Base-by-base conservation (phyloP, 2,888 invertebrate species). In the Pollenia amentaria region DNA sequence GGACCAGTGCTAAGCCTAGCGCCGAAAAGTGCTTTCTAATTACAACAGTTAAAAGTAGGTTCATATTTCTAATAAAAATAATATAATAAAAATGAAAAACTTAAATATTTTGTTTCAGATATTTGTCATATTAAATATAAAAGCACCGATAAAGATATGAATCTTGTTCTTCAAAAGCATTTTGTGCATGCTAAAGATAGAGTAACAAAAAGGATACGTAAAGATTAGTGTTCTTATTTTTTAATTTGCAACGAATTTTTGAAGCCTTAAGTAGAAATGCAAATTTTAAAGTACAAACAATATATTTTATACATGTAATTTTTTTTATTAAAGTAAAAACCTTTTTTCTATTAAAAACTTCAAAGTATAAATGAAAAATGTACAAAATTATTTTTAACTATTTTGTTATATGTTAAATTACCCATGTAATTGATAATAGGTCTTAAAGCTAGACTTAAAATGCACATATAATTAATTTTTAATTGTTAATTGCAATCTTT, bases 1-100 rank as follows among this genome's bases (percentile, higher is more conserved):
- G 48, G 18, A 70, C 79, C 69, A 80, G 64, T 44, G 16, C 70
- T 44, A 80, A 80, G 62, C 80, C 64, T 29, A 72, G 80, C 55
- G 55, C 80, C n/a, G 80, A 80, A 80, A 80, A 80, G 38, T 72
- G 53, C 46, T 80, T 72, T 72, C 42, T 80, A 4, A 73, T 80
- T 64, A 72, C 72, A 21, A 70, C 60, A 60, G 69, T 79, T 79
- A 69, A 79, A 78, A 78, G 57, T 69, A 53, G 42, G 76, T 53
- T n/a, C 64, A 51, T 64, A 76, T 64, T 73, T 57, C 7, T 14
- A 21, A 21, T 21, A 21, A 21, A n/a, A n/a, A n/a, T n/a, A 79
- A 29, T 29, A 29, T 29, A 29, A 29, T 29, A 29, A 29, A 29
- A 29, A 29, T 29, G 2, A 29, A 29, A 29, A 29, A 29, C 29